Evolutionary conservation across 2,888 invertebrate species (phyloP).

Genomic region (Pachydiplax longipennis): DNA sequence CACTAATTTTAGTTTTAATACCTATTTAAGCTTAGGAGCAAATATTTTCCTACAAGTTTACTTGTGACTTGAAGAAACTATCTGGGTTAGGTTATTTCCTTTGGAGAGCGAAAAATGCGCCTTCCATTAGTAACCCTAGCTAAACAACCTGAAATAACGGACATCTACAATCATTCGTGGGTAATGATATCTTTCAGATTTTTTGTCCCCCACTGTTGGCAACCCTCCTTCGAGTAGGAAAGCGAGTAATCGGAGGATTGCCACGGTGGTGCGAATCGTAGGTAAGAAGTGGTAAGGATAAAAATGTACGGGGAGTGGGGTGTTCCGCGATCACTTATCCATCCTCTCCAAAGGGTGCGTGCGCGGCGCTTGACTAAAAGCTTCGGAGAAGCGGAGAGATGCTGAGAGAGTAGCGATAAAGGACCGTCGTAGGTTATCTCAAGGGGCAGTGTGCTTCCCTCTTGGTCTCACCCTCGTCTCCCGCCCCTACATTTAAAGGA

Average conservation of each 20-base stretch:
- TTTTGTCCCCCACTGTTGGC: too few relatives aligned
- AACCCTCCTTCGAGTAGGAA: not conserved
- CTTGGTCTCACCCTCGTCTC: not conserved
- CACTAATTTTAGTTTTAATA: too few relatives aligned
- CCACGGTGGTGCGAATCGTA: not conserved
- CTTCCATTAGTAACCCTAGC: too few relatives aligned
- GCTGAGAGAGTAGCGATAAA: not conserved
- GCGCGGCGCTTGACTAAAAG: not conserved
- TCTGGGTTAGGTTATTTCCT: too few relatives aligned
- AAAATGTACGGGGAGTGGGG: not conserved
- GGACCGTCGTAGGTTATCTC: not conserved
- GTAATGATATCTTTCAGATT: too few relatives aligned
- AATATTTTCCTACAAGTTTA: too few relatives aligned
- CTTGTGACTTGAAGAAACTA: too few relatives aligned
- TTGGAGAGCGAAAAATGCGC: too few relatives aligned
- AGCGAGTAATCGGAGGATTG: not conserved
- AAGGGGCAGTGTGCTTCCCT: not conserved
- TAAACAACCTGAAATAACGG: too few relatives aligned
- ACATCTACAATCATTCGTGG: too few relatives aligned
- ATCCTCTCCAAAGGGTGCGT: not conserved
- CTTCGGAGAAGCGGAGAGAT: not conserved
- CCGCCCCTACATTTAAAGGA: not conserved
- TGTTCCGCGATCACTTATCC: not conserved
- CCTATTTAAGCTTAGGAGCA: too few relatives aligned
- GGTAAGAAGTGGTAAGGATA: not conserved